A percentile compares a stretch with the other conserved stretches of the same genome.
phyloP scores from a whole-genome alignment of 2,888 invertebrate genomes.

The Brachypterus glaber region DNA sequence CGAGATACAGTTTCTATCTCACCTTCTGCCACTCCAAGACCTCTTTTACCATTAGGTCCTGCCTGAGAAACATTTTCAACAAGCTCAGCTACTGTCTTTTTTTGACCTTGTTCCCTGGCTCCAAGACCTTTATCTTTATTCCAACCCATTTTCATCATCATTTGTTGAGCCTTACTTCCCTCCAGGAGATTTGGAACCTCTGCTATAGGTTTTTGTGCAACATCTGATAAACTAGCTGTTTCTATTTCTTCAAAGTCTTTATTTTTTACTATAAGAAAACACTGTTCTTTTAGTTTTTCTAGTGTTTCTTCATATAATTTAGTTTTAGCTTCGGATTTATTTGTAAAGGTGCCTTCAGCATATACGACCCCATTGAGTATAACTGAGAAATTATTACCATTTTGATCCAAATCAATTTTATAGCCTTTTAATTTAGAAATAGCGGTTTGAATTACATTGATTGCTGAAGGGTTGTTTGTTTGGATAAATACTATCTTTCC shows the following conservation, averaged over 20 bases:
- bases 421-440: no score
- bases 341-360: neutral
- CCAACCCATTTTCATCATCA: conserved; percentile 33
- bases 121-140: conserved; percentile 28
- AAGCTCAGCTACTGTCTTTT: conserved; percentile 26
- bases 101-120: conserved; percentile 26
- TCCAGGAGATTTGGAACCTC: conserved; percentile 16
- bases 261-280: conserved; percentile 23
- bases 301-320: conserved; percentile 23
- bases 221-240: conserved; percentile 1
- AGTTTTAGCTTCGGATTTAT: conserved; percentile 19
- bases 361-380: neutral
- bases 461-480: no score
- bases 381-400: no score
- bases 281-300: conserved; percentile 23
- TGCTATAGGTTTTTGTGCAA: conserved; percentile 5
- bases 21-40: conserved; percentile 19
- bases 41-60: conserved; percentile 24
- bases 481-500: no score
- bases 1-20: no score
- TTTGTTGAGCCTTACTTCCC: conserved; percentile 26
- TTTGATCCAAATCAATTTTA: no score
- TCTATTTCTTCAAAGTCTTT: neutral
- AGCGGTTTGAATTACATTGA: no score
- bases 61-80: conserved; percentile 26